Percentiles rank a stretch among this genome's conserved stretches.
phyloP scores from a whole-genome alignment of 23 tunicate species.

The Styela clava region DNA sequence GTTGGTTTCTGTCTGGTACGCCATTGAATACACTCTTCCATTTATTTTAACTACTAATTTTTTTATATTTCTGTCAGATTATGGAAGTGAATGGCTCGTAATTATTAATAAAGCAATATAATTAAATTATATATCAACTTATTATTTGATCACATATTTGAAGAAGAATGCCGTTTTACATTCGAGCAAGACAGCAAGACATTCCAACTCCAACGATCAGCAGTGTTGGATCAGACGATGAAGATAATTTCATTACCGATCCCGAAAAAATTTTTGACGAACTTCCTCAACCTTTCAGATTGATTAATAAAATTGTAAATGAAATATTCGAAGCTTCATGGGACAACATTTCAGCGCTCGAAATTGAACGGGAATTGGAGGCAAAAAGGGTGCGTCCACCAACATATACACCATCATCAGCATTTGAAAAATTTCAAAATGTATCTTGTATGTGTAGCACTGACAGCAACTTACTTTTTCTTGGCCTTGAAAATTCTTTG shows the following conservation, averaged over 20 bases:
- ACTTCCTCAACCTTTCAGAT: constrained; percentile 86
- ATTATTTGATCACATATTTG: neutral
- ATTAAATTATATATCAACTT: too few relatives aligned
- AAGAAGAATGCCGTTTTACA: constrained; percentile 62
- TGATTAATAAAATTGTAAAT: constrained; percentile 49
- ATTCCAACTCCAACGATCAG: constrained; percentile 81
- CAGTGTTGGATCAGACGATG: constrained; percentile 64
- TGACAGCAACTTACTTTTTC: constrained; percentile 12
- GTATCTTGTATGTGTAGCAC: constrained; percentile 31
- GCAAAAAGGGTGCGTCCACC: constrained; percentile 56
- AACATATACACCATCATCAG: constrained; percentile 31
- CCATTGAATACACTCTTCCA: too few relatives aligned
- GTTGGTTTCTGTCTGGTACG: too few relatives aligned
- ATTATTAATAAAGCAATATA: too few relatives aligned
- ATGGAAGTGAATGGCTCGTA: too few relatives aligned
- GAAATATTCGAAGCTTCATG: constrained; percentile 56
- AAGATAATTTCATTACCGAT: constrained; percentile 59
- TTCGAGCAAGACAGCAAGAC: constrained; percentile 60
- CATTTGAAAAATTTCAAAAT: constrained; percentile 34
- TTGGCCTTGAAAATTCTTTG: neutral
- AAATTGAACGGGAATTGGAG: constrained; percentile 38
- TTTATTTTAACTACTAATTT: too few relatives aligned
- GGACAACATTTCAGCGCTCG: constrained; percentile 56
- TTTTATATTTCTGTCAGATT: too few relatives aligned
- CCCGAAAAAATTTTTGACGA: constrained; percentile 77